Conservation (phyloP, 2,113 vertebrate genomes). For the Numenius arquata region DNA sequence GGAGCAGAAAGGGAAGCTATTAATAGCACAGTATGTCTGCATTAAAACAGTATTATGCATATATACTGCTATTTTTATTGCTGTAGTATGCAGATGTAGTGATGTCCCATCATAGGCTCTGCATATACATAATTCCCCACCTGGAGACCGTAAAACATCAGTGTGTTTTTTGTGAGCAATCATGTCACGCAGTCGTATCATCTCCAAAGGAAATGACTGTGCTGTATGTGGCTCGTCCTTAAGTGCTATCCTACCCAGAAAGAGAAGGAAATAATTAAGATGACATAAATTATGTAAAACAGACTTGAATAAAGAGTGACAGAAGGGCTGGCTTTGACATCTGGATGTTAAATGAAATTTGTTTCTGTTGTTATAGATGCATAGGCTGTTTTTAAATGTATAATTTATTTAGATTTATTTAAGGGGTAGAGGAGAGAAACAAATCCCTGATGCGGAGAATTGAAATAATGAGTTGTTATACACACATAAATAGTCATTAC, state of each 20-base stretch:
- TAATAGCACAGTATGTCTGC: background rate
- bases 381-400: slow-evolving; percentile 31
- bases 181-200: accelerated
- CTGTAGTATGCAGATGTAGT: background rate
- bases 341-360: slow-evolving; percentile 61
- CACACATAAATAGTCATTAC: slow-evolving; percentile 48
- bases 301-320: slow-evolving; percentile 52
- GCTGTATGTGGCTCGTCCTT: background rate
- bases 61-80: background rate
- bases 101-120: background rate
- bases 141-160: background rate
- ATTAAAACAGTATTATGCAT: background rate
- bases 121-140: background rate
- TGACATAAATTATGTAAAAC: slow-evolving; percentile 56
- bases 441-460: slow-evolving; percentile 30
- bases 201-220: slow-evolving; percentile 5
- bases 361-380: slow-evolving; percentile 57
- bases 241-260: slow-evolving; percentile 15
- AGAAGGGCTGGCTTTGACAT: slow-evolving; percentile 53
- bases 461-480: slow-evolving; percentile 57
- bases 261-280: slow-evolving; percentile 56
- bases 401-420: slow-evolving; percentile 64
- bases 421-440: slow-evolving; percentile 16
- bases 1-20: background rate
- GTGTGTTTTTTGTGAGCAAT: background rate